Percentiles rank a stretch among this genome's conserved stretches.
Conservation (phyloP, 2,113 vertebrate species). For the Serilophus lunatus region DNA sequence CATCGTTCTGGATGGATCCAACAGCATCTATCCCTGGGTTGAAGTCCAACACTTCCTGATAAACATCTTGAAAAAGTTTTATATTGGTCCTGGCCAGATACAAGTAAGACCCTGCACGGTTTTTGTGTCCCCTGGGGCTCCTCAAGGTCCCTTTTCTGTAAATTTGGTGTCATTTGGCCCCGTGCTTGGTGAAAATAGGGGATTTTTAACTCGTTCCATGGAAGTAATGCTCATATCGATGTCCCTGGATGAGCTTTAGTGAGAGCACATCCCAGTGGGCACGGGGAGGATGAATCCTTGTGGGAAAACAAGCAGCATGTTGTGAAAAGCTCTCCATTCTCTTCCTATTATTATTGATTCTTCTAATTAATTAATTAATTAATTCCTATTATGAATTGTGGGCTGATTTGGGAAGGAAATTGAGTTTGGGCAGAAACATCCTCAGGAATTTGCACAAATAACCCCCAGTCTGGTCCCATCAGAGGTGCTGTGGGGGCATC, state of each 20-base stretch:
- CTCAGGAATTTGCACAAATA: background rate
- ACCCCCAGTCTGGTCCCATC: rapidly evolving
- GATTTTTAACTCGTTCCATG: background rate
- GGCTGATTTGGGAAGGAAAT: background rate
- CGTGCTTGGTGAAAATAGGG: rapidly evolving
- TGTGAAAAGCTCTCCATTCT: background rate
- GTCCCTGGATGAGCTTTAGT: background rate
- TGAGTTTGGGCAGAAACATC: background rate
- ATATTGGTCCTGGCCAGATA: conserved; percentile 94
- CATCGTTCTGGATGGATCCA: conserved; percentile 95
- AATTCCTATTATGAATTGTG: rapidly evolving
- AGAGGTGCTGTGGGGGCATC: too few species aligned
- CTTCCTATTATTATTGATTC: background rate
- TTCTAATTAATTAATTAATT: too few species aligned
- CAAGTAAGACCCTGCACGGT: conserved; percentile 74
- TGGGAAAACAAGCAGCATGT: background rate
- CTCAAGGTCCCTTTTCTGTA: rapidly evolving
- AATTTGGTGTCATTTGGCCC: rapidly evolving
- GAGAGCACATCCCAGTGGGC: background rate
- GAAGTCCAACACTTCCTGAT: conserved; percentile 97
- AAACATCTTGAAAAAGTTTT: conserved; percentile 93
- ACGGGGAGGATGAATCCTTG: background rate
- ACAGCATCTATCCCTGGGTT: conserved; percentile 97
- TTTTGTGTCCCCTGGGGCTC: rapidly evolving
- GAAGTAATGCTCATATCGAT: rapidly evolving